Evolutionary conservation across 2,797 vertebrate genomes (phyloP), one percentile per base, ranked within the genome.

Genomic region (Danio jaintianensis): DNA sequence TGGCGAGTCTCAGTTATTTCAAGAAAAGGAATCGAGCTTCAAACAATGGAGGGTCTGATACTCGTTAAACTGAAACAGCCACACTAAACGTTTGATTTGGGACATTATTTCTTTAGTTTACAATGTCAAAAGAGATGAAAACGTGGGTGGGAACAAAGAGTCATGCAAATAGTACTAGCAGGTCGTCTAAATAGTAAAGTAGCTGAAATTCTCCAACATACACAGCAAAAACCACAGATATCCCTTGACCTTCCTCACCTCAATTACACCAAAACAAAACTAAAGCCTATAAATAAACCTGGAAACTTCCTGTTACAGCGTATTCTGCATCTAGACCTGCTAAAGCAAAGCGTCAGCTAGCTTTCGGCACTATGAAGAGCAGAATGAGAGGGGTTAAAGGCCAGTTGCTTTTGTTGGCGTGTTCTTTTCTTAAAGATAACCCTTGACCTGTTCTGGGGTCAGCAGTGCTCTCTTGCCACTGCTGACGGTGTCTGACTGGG

Each of bases 341-440:
- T 80, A 75, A 74, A 81, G 63, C 78, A 68, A 64, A 76, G 36
- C 12, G 13, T 70, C 78, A 74, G 47, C 47, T 38, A 78, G 52
- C 82, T 78, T 73, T 81, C 80, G 47, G 59, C 36, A 68, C 72
- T 68, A 56, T 74, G 18, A 15, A 59, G 58, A 68, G 70, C 48
- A 85, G 79, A 80, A 74, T 79, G 73, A 79, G 20, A 45, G 42
- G n/a, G 79, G 82, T 77, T 81, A 84, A 89, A 84, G 67, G 75
- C 47, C 79, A 83, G 82, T 68, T 69, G 83, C 72, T 78, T 83
- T 85, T 83, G 79, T 83, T 84, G 40, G 56, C 56, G 76, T 80
- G 82, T 82, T 71, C 77, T 85, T 82, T 53, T 78, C 78, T 78
- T 72, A 13, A 4, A 80, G 85, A 87, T 86, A 84, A 85, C 86